Evolutionary conservation across 2,888 invertebrate genomes (phyloP), one percentile per base, ranked within the genome.

Genomic region (Drosophila limbata): DNA sequence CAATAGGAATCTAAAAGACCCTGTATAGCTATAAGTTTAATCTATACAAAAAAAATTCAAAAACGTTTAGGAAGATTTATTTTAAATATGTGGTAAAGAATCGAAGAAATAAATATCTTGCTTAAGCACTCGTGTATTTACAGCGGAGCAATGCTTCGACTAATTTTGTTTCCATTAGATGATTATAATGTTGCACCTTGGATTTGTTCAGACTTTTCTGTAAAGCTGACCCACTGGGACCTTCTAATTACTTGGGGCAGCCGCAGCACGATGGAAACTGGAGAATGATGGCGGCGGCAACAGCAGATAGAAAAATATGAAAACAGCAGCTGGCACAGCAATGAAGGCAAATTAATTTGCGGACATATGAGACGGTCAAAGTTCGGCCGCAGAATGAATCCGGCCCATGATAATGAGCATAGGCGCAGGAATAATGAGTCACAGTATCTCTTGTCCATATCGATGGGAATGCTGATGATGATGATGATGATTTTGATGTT

Each of bases 301-400:
- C 37, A 59, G 21, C 21, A 50, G 19, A 4, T 11, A 48, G 11
- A 52, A 50, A 40, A 44, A 53, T n/a, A 42, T 19, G 51, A 51
- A 37, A 37, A 42, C 40, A 59, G 48, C 65, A 69, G 73, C 53
- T 65, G 79, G 13, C 35, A 15, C 21, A 40, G 55, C 59, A 62
- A 62, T 61, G 69, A 70, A 52, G 65, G 73, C 69, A 79, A 79
- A 79, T 76, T 79, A 70, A 73, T 82, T 83, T 70, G 55, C 64
- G 69, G 75, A 63, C 74, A 81, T 72, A 83, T 64, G 78, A 73
- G 76, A 62, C 53, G 76, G 71, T 75, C 77, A 72, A 77, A 78
- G 71, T 75, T 79, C 52, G 61, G 13, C 60, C 63, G 62, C 48
- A 57, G 68, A 40, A 55, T 51, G 52, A 64, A 76, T 69, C 65